phyloP scores from a whole-genome alignment of 2,888 invertebrate species.

The Sarcophaga carnaria region DNA sequence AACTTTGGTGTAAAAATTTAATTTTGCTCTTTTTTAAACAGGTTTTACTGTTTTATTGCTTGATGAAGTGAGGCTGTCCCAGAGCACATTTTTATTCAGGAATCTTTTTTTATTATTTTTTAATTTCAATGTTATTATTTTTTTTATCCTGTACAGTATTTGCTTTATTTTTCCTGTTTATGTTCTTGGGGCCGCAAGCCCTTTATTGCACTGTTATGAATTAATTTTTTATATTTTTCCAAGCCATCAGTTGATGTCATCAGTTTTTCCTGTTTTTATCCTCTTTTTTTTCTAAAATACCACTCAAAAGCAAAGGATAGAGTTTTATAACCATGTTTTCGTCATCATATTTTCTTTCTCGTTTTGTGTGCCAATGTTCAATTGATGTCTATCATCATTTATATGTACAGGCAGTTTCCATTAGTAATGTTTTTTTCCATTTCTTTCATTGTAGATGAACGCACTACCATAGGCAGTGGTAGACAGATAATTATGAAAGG shows the following conservation, averaged over 20 bases:
- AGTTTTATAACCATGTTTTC: not conserved
- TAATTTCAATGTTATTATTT: conserved; percentile 1
- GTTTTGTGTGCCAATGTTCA: not conserved
- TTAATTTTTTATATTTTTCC: conserved; percentile 42
- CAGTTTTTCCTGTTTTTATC: not conserved
- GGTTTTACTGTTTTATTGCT: conserved; percentile 8
- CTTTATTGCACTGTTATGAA: conserved; percentile 31
- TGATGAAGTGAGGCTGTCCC: not conserved
- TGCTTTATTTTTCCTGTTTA: conserved; percentile 6
- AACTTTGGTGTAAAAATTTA: no score
- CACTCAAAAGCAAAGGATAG: not conserved
- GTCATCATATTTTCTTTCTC: not conserved
- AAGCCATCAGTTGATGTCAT: conserved; percentile 30
- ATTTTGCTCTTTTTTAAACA: not conserved
- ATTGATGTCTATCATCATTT: conserved; percentile 53
- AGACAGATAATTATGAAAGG: not conserved
- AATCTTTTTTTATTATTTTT: not conserved
- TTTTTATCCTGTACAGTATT: not conserved
- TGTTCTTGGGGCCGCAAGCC: not conserved
- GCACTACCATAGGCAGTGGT: not conserved
- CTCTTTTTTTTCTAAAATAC: not conserved
- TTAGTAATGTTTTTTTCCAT: conserved; percentile 17
- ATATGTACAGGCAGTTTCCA: conserved; percentile 39
- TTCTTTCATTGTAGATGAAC: not conserved
- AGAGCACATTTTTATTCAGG: not conserved